Evolutionary conservation across 2,797 vertebrate species (phyloP).

Genomic region (Vipera latastei): DNA sequence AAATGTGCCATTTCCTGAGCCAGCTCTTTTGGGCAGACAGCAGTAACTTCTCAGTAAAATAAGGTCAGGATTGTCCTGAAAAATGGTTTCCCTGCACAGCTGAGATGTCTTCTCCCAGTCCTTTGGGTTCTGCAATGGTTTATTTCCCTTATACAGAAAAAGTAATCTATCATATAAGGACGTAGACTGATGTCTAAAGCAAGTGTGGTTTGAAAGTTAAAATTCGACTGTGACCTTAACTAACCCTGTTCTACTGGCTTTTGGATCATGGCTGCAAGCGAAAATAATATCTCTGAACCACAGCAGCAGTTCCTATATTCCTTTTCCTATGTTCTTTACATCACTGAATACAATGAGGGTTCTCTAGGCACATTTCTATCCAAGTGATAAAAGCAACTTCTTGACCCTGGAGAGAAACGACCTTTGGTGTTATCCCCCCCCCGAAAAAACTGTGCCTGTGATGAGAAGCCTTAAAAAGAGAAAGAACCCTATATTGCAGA

Average conservation of each 20-base stretch:
- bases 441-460: neutral
- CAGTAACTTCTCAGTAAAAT: neutral
- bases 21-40: neutral
- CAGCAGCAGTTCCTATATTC: neutral
- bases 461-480: neutral
- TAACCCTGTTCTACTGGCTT: neutral
- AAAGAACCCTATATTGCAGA: neutral
- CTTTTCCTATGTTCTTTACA: neutral
- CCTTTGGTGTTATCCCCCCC: neutral
- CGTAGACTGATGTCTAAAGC: neutral
- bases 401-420: neutral
- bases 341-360: neutral
- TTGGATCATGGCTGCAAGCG: neutral
- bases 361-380: neutral
- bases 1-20: neutral
- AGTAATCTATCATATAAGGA: neutral
- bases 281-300: neutral
- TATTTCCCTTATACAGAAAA: neutral
- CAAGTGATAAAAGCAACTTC: neutral
- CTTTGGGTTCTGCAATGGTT: neutral
- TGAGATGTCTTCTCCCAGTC: neutral
- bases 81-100: neutral
- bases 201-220: neutral
- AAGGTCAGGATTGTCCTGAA: neutral
- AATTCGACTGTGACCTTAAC: neutral